Evolutionary conservation across 1,140 invertebrate species (phyloP), one percentile per base, ranked within the genome.

Genomic region (Drosophila arawakana): DNA sequence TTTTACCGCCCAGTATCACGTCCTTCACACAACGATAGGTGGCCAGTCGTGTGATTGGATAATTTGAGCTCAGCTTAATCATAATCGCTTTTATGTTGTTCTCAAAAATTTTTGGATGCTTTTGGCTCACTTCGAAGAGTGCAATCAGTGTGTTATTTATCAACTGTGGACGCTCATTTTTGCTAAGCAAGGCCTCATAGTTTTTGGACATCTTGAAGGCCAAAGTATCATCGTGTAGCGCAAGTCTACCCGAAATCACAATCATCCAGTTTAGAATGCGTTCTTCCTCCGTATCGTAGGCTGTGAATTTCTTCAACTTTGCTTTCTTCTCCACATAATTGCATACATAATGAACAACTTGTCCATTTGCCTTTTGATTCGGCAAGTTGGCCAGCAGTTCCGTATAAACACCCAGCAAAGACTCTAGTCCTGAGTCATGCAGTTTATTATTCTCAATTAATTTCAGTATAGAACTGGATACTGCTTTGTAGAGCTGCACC

Each of bases 201-300:
- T 91, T 59, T 11, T 30, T 67, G n/a, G 83, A 78, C 1, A 77
- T 65, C 0, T 54, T 61, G 10, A 67, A 41, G 43, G 91, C 91
- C 9, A 80, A 34, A 10, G 52, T 39, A 60, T 66, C 59, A 9
- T 92, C 90, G 2, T 86, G 47, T 34, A 92, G 13, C 0, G 83
- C 83, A 11, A 92, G 61, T 0, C 91, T 77, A 7, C 78, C 86
- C 0, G 90, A 72, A 9, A 91, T 82, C 15, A 92, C 76, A 60
- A 92, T 84, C 90, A 92, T 92, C 73, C 83, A 91, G 61, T 92
- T 92, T 46, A 90, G 79, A 41, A 89, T 74, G n/a, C 88, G 76
- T 37, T 91, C 90, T 54, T 92, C 91, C 1, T 92, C 91, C 44
- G 83, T 81, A 61, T 91, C 89, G 25, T 86, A 91, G 15, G 80